Evolutionary conservation across 2,888 invertebrate genomes (phyloP).

Genomic region (Tupiocoris notatus): DNA sequence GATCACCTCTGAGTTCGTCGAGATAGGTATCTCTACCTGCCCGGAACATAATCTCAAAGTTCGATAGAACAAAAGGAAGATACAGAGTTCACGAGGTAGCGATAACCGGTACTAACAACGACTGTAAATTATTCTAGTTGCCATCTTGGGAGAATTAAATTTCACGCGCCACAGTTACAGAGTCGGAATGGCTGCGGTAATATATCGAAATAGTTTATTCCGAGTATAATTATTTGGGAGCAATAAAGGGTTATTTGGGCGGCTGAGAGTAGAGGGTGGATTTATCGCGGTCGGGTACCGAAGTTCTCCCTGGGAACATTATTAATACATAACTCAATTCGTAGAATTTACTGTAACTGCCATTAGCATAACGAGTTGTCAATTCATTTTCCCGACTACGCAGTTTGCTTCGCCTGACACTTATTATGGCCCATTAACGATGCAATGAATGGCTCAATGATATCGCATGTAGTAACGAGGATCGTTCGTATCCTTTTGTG

Average conservation of each 20-base stretch:
- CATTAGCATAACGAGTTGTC: slow-evolving; percentile 43
- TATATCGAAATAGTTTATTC: slow-evolving; percentile 43
- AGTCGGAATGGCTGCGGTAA: slow-evolving; percentile 12
- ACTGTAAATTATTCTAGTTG: slow-evolving; percentile 22
- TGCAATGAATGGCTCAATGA: neutral
- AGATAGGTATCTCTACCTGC: neutral
- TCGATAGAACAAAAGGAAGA: neutral
- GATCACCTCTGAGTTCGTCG: neutral
- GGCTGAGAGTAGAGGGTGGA: slow-evolving; percentile 10
- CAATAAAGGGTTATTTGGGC: slow-evolving; percentile 40
- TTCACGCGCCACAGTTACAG: neutral
- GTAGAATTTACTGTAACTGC: slow-evolving; percentile 40
- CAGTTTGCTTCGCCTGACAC: neutral
- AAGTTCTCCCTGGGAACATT: slow-evolving; percentile 40
- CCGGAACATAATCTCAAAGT: neutral
- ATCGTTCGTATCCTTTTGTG: too few species aligned
- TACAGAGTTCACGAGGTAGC: neutral
- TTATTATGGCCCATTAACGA: neutral
- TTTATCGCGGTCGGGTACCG: slow-evolving; percentile 37
- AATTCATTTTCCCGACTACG: slow-evolving; percentile 23
- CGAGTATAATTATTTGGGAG: slow-evolving; percentile 41
- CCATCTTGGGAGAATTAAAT: slow-evolving; percentile 35
- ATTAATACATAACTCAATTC: slow-evolving; percentile 43
- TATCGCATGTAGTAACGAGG: neutral
- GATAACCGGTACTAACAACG: slow-evolving; percentile 22